Base-by-base conservation (phyloP, 2,888 invertebrate species). In the Hydriomena furcata region DNA sequence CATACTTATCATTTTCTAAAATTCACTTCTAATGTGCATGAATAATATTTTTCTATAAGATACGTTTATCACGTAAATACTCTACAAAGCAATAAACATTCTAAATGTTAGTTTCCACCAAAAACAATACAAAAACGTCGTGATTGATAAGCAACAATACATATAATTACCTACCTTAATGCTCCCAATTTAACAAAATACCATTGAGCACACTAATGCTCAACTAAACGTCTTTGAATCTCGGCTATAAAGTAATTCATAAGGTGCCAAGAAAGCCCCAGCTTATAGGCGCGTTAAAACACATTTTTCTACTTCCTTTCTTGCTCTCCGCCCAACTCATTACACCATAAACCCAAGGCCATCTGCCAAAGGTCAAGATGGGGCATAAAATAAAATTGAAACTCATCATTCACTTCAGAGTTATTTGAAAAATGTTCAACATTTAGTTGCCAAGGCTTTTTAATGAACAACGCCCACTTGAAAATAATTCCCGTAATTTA, bases 401-500 rank as follows among this genome's bases (percentile, higher is more conserved):
- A 37, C 52, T 37, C 52, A 51, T 51, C 41, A 52, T 46, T 52
- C 45, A 52, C 46, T 52, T 6, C 27, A 46, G 36, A 32, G 43
- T 37, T 37, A 52, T 48, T 53, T 45, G 37, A 54, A 49, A 49
- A 42, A 54, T 49, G 40, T 45, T 36, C 45, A 34, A 17, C 36
- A 43, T 49, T 48, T 49, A 44, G 35, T 46, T 34, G 23, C 45
- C 38, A 23, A 20, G 27, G 27, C 37, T 11, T 43, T 45, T 38
- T 47, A 58, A 50, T 52, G 47, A 68, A 61, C 61, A 59, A 58
- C 58, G 55, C 50, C 55, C 58, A 59, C 63, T 59, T 61, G 64
- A 63, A 66, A 65, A 63, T 68, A 65, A 60, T 63, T 64, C 55
- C 44, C 47, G 61, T 62, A 71, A 69, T 71, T 71, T 68, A 66